phyloP scores from a whole-genome alignment of 1,140 invertebrate species.

The Paralvinella palmiformis region DNA sequence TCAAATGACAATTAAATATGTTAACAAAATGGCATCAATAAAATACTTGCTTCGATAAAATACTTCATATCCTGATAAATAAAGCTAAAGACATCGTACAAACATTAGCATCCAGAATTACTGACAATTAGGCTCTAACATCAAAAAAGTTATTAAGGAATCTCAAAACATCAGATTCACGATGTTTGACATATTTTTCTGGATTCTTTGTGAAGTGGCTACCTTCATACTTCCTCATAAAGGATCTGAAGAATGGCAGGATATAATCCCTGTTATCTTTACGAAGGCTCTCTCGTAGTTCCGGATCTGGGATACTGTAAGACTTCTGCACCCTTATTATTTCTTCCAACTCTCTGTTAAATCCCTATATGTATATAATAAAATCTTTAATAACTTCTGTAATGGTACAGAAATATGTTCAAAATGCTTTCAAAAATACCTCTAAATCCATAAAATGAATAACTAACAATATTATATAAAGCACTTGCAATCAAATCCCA shows the following conservation, averaged over 20 bases:
- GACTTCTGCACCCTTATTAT: conserved; percentile 69
- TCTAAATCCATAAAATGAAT: no score
- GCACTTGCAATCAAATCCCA: no score
- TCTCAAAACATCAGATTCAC: conserved; percentile 68
- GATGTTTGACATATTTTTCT: conserved; percentile 81
- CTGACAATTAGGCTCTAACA: conserved; percentile 57
- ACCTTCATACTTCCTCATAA: conserved; percentile 57
- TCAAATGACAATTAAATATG: no score
- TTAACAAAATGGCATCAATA: no score
- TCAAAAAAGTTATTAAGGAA: conserved; percentile 82
- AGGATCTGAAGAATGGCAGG: conserved; percentile 57
- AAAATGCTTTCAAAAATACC: no score
- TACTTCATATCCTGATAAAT: no score
- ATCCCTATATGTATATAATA: conserved; percentile 58
- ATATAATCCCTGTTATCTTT: conserved; percentile 79
- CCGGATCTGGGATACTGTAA: conserved; percentile 88
- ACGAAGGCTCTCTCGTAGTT: conserved; percentile 74
- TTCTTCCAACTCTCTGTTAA: conserved; percentile 94
- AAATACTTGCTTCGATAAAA: no score
- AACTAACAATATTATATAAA: no score
- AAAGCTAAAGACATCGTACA: no score
- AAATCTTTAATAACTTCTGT: neutral
- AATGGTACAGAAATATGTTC: no score
- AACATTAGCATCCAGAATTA: no score
- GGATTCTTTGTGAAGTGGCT: conserved; percentile 85